Conservation (phyloP, 1,140 invertebrate genomes). For the Drosophila oshimai region DNA sequence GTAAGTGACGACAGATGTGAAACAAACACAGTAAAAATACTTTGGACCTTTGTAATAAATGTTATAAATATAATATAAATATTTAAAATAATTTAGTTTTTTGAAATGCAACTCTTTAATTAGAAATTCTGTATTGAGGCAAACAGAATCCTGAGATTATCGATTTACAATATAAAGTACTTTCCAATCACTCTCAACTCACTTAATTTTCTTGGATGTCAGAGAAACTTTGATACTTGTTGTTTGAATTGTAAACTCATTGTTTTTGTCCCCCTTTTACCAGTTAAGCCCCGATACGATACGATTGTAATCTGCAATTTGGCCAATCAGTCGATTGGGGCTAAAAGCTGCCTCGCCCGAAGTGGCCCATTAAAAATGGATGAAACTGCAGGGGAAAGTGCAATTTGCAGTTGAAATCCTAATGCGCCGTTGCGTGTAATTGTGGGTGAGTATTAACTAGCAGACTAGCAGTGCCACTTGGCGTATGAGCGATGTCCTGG, state of each 20-base stretch:
- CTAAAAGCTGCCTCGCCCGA: conserved; percentile 51
- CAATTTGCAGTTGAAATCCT: conserved; percentile 27
- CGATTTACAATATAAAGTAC: too few species aligned
- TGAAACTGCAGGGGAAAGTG: conserved; percentile 45
- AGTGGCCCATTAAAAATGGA: conserved; percentile 55
- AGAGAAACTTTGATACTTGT: neutral
- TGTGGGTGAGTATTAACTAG: conserved; percentile 23
- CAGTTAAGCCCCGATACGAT: conserved; percentile 3
- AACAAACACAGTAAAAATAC: too few species aligned
- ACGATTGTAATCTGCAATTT: conserved; percentile 66
- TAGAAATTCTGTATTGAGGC: too few species aligned
- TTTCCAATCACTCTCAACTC: too few species aligned
- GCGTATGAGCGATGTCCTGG: conserved; percentile 33
- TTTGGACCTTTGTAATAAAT: too few species aligned
- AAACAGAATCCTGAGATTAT: too few species aligned
- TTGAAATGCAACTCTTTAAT: neutral
- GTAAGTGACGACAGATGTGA: conserved; percentile 15
- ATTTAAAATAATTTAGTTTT: neutral
- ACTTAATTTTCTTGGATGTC: neutral
- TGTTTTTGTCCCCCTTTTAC: neutral
- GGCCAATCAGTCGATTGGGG: conserved; percentile 56
- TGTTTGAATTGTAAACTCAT: neutral
- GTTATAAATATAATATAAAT: too few species aligned
- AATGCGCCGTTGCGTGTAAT: conserved; percentile 21
- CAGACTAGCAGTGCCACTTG: neutral